Base-by-base conservation (phyloP, 2,888 invertebrate species). In the Esperia sulphurella region DNA sequence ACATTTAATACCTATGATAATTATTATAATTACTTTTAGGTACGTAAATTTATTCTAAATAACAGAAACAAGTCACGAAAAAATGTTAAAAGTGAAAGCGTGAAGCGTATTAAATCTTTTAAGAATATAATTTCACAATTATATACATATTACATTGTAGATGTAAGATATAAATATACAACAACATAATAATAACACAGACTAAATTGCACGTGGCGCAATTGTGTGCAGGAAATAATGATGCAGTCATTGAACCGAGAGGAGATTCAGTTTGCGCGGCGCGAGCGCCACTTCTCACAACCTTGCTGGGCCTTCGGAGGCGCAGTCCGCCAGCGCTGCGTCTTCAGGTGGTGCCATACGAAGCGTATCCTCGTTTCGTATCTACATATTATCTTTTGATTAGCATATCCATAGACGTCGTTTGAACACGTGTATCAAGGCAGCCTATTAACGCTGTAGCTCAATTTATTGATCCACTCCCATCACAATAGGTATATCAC, bases 11-110 rank as follows among this genome's bases (percentile, higher is more conserved):
- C 75, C 83, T 87, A 87, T 75, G 71, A 84, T 84, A 80, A 75
- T 86, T 83, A 86, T 85, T 87, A 87, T 87, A 86, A 86, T 88
- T 86, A 85, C 85, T 85, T 83, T 83, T 83, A 87, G 87, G 87
- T 88, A 88, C 87, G 85, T 88, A 89, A 86, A 89, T 89, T 88
- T 89, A 88, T 75, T 80, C 89, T 89, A 89, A 82, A 86, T 86
- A 89, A 88, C 89, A 87, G 83, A 87, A 89, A 89, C 88, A 81
- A 86, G 82, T 85, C 84, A 87, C 85, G 83, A 85, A 84, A 35
- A 82, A 78, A 72, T 81, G 78, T 85, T 83, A 83, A 82, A 87
- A 83, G 79, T 81, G 83, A 81, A 86, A 88, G 88, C 87, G 75
- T 85, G 86, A 89, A 89, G 88, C 89, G 88, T 88, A 88, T 87